phyloP scores from a whole-genome alignment of 2,113 vertebrate genomes.

The Isurus oxyrinchus region DNA sequence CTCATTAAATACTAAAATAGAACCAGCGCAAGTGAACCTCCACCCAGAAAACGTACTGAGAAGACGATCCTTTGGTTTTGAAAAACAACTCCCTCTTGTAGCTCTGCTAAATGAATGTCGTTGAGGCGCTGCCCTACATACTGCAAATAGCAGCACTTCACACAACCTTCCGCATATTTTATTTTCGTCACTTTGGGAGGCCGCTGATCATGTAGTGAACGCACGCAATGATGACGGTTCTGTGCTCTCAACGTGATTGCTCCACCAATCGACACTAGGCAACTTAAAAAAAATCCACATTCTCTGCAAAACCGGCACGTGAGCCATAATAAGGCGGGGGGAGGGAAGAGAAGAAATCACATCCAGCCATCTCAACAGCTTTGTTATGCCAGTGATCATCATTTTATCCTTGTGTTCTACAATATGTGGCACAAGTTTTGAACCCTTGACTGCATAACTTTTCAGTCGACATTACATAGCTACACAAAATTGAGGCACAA shows the following conservation, averaged over 20 bases:
- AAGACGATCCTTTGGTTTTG: slow-evolving; percentile 28
- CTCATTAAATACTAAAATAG: not conserved
- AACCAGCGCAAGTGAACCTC: not conserved
- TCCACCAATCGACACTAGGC: slow-evolving; percentile 26
- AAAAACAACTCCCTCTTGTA: slow-evolving; percentile 23
- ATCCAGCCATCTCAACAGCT: slow-evolving; percentile 9
- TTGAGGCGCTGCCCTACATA: slow-evolving; percentile 19
- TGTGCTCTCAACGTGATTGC: not conserved
- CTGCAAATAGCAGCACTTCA: slow-evolving; percentile 35
- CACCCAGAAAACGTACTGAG: slow-evolving; percentile 3
- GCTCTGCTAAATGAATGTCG: slow-evolving; percentile 10
- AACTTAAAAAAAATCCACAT: not conserved
- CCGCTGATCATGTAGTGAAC: slow-evolving; percentile 25
- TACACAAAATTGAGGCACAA: not conserved
- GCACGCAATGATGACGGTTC: slow-evolving; percentile 28
- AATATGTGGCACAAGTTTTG: not conserved
- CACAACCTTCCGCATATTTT: slow-evolving; percentile 36
- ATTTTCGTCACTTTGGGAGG: slow-evolving; percentile 35
- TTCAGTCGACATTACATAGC: not conserved
- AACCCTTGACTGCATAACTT: not conserved
- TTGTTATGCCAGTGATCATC: not conserved
- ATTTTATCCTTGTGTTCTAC: not conserved
- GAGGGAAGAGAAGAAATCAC: not conserved
- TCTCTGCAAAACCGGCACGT: slow-evolving; percentile 20
- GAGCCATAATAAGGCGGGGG: slow-evolving; percentile 25